Percentiles rank a stretch among this genome's conserved stretches.
Evolutionary conservation across 2,888 invertebrate genomes (phyloP).

Genomic region (Drosophila crucigera): DNA sequence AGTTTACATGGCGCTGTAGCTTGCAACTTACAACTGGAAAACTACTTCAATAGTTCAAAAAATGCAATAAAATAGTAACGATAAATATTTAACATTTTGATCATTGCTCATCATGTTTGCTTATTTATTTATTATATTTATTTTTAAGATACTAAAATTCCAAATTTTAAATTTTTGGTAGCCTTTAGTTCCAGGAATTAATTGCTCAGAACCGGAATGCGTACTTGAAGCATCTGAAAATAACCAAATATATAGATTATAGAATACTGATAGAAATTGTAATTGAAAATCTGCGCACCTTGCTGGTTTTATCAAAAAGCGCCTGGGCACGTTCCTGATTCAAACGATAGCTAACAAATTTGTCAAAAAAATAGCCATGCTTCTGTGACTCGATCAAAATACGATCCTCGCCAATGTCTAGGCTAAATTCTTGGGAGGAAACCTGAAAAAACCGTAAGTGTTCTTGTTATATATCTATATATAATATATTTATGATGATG

Average conservation of each 20-base stretch:
- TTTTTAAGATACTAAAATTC: neutral
- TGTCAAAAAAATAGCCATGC: constrained; percentile 88
- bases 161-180: neutral
- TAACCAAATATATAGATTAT: neutral
- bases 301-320: constrained; percentile 86
- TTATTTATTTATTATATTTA: constrained; percentile 1
- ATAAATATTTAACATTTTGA: neutral
- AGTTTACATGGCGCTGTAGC: neutral
- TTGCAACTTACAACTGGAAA: neutral
- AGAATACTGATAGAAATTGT: neutral
- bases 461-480: neutral
- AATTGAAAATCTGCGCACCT: constrained; percentile 81
- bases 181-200: constrained; percentile 12
- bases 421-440: constrained; percentile 87
- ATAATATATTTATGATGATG: neutral
- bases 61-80: neutral
- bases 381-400: constrained; percentile 89
- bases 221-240: constrained; percentile 83
- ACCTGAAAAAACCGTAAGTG: constrained; percentile 84
- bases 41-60: neutral
- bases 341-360: constrained; percentile 89
- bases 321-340: constrained; percentile 87
- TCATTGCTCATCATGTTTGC: neutral
- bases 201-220: constrained; percentile 73
- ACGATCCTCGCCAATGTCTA: constrained; percentile 92